Conservation (phyloP, 2,888 invertebrate species). For the Anoncus sp. region DNA sequence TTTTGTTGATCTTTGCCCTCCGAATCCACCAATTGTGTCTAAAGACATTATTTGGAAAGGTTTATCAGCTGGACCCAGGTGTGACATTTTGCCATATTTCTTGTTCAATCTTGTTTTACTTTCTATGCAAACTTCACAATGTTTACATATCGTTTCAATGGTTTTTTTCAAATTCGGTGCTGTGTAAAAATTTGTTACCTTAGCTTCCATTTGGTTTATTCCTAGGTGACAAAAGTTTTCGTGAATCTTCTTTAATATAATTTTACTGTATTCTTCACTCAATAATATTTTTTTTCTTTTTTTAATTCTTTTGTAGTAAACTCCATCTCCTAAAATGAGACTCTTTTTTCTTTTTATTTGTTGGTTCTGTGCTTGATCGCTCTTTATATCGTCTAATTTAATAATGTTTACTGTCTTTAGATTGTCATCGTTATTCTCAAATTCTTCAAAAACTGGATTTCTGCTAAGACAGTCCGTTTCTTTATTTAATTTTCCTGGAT, state of each 20-base stretch:
- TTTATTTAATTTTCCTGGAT: too few species aligned
- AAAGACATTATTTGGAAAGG: conserved; percentile 71
- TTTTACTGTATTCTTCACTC: conserved; percentile 47
- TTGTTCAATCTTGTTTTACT: conserved; percentile 69
- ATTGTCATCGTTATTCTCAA: too few species aligned
- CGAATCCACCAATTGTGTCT: conserved; percentile 71
- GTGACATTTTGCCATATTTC: conserved; percentile 65
- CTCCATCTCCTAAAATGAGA: conserved; percentile 34
- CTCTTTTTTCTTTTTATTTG: too few species aligned
- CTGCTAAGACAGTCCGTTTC: too few species aligned
- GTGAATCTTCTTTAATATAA: conserved; percentile 56
- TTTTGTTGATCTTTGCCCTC: conserved; percentile 68
- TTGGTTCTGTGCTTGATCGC: too few species aligned
- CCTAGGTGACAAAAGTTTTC: too few species aligned
- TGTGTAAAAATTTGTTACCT: conserved; percentile 37
- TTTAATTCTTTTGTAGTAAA: conserved; percentile 43
- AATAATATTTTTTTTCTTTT: conserved; percentile 47
- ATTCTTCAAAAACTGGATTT: too few species aligned
- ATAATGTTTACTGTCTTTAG: too few species aligned
- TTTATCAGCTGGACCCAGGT: conserved; percentile 67
- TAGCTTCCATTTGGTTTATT: conserved; percentile 56
- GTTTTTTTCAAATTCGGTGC: conserved; percentile 57
- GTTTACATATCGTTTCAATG: conserved; percentile 62
- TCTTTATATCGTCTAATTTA: too few species aligned
- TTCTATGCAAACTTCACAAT: conserved; percentile 67